phyloP scores from a whole-genome alignment of 2,888 invertebrate genomes.

The Octonoba sinensis region DNA sequence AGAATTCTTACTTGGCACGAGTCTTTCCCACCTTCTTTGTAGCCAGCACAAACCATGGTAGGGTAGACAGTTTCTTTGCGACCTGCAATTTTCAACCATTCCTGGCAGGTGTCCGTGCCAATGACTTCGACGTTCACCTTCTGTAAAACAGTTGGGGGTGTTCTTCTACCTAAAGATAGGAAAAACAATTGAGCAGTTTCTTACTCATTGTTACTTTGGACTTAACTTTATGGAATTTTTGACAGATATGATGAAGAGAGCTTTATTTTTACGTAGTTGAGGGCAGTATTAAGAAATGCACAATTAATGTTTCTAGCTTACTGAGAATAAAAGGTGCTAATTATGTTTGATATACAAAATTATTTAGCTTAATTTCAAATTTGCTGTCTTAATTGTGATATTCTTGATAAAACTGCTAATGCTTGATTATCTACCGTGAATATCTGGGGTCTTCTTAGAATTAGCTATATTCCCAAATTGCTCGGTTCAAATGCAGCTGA shows the following conservation, averaged over 20 bases:
- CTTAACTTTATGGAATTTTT: neutral
- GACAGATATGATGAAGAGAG: neutral
- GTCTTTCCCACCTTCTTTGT: constrained; percentile 83
- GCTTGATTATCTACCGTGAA: too few species aligned
- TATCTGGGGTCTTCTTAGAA: too few species aligned
- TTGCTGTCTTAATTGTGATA: too few species aligned
- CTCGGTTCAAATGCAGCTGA: too few species aligned
- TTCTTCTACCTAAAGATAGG: constrained; percentile 38
- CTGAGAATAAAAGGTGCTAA: too few species aligned
- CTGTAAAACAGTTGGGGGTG: constrained; percentile 80
- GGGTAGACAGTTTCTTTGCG: constrained; percentile 92
- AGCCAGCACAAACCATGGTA: constrained; percentile 88
- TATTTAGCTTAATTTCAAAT: too few species aligned
- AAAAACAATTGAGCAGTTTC: neutral
- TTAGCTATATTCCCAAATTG: too few species aligned
- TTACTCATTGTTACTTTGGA: neutral
- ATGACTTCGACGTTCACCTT: constrained; percentile 78
- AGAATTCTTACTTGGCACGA: constrained; percentile 73
- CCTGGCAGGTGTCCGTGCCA: constrained; percentile 89
- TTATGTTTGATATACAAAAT: too few species aligned
- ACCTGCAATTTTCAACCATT: constrained; percentile 92
- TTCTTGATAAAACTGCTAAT: too few species aligned
- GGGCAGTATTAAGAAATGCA: too few species aligned
- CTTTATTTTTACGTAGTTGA: too few species aligned
- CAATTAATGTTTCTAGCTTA: too few species aligned